Conservation (phyloP, 2,888 invertebrate genomes). For the Lottia gigantea region DNA sequence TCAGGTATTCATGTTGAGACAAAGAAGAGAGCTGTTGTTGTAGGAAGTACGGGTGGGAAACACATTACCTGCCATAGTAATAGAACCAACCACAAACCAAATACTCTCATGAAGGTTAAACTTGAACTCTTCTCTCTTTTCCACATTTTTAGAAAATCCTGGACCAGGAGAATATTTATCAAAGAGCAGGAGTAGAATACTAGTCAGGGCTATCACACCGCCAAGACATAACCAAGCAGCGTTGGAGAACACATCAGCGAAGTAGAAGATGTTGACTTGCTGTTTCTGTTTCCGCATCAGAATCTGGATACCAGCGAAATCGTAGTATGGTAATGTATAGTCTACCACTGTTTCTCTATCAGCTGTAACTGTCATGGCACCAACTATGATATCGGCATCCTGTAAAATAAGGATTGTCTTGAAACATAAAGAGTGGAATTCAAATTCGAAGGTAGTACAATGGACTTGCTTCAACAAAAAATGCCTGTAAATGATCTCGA, state of each 20-base stretch:
- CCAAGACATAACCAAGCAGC: slow-evolving; percentile 88
- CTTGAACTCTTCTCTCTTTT: not conserved
- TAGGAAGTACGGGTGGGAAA: too few species aligned
- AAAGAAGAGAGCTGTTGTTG: too few species aligned
- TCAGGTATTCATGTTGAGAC: too few species aligned
- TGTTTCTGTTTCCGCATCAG: slow-evolving; percentile 86
- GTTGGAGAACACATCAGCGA: slow-evolving; percentile 86
- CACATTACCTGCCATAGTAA: slow-evolving; percentile 79
- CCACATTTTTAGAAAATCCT: slow-evolving; percentile 19
- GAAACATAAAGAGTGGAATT: too few species aligned
- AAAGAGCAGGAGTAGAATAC: slow-evolving; percentile 88
- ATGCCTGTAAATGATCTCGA: too few species aligned
- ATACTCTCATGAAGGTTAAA: slow-evolving; percentile 87
- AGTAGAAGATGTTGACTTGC: slow-evolving; percentile 88
- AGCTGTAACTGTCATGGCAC: slow-evolving; percentile 88
- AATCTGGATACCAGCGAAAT: slow-evolving; percentile 89
- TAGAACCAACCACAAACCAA: slow-evolving; percentile 93
- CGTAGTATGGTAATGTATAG: slow-evolving; percentile 90
- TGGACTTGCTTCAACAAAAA: too few species aligned
- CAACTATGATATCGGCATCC: slow-evolving; percentile 86
- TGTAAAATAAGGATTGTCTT: slow-evolving; percentile 59
- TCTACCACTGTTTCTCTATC: slow-evolving; percentile 91
- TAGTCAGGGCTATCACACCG: slow-evolving; percentile 83
- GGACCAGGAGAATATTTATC: slow-evolving; percentile 86
- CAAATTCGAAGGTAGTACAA: too few species aligned